These are phyloP conservation scores for Alligator sinensis DNA, from an alignment of 2,113 vertebrate species.

Conservation along the genomic window DNA sequence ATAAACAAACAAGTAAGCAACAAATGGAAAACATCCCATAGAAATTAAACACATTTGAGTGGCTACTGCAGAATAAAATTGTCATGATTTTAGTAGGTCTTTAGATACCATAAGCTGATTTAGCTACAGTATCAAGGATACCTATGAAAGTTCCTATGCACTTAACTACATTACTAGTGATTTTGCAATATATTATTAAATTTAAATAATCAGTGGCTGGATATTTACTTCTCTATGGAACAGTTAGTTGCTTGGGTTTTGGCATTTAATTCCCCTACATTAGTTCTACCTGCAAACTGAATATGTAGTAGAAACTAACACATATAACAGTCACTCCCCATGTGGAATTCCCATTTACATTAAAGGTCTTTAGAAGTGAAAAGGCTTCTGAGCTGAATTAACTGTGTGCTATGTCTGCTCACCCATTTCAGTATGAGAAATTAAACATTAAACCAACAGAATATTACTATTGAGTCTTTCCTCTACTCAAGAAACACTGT, in stretches of 20 bases:
- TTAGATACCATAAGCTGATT: fast-evolving
- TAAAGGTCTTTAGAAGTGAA: not conserved
- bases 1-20: constrained; percentile 3
- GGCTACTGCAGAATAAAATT: not conserved
- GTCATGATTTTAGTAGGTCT: not conserved
- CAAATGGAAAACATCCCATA: constrained; percentile 38
- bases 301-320: not conserved
- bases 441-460: constrained; percentile 10
- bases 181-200: not conserved
- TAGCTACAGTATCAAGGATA: fast-evolving
- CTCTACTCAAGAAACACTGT: not conserved
- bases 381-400: not conserved
- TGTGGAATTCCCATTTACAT: not conserved
- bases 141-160: not conserved
- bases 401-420: not conserved
- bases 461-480: constrained; percentile 43
- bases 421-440: not conserved
- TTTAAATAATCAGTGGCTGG: not conserved
- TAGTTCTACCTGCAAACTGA: not conserved
- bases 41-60: constrained; percentile 15
- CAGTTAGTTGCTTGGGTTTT: not conserved
- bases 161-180: not conserved
- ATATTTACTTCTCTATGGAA: not conserved
- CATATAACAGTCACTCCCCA: not conserved
- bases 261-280: not conserved